Conservation (phyloP, 2,113 vertebrate genomes). For the Procavia capensis region DNA sequence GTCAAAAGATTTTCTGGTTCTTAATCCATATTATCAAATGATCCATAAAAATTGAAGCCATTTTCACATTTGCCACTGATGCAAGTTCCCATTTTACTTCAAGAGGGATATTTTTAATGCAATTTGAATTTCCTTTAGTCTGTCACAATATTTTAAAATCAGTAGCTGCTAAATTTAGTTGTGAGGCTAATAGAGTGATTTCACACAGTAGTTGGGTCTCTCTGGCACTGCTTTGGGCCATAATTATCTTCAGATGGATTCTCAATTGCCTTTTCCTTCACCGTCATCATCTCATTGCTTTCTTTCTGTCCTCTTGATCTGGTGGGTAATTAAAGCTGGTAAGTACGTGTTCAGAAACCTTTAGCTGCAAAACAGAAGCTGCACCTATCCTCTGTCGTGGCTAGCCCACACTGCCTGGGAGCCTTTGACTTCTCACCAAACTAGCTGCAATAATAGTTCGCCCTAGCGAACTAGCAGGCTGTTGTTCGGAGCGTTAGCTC, state of each 20-base stretch:
- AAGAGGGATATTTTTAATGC: conserved; percentile 36
- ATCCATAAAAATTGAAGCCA: conserved; percentile 20
- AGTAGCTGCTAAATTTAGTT: conserved; percentile 44
- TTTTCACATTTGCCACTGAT: conserved; percentile 20
- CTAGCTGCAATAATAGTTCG: background rate
- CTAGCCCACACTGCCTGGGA: background rate
- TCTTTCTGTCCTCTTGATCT: background rate
- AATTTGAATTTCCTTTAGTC: conserved; percentile 61
- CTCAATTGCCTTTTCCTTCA: conserved; percentile 26
- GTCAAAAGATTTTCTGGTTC: background rate
- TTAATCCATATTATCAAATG: background rate
- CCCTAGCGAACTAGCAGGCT: background rate
- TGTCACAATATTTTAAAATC: conserved; percentile 57
- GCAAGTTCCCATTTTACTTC: background rate
- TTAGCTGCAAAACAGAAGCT: background rate
- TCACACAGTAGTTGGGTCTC: conserved; percentile 9
- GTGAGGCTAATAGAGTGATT: conserved; percentile 14
- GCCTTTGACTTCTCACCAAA: background rate
- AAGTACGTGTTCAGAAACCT: background rate
- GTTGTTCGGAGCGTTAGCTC: no score
- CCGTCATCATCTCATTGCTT: background rate
- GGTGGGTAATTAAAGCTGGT: background rate
- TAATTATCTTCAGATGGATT: conserved; percentile 58
- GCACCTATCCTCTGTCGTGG: accelerated
- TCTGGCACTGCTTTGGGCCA: conserved; percentile 18